Evolutionary conservation across 2,888 invertebrate species (phyloP).

Genomic region (Yponomeuta sedellus): DNA sequence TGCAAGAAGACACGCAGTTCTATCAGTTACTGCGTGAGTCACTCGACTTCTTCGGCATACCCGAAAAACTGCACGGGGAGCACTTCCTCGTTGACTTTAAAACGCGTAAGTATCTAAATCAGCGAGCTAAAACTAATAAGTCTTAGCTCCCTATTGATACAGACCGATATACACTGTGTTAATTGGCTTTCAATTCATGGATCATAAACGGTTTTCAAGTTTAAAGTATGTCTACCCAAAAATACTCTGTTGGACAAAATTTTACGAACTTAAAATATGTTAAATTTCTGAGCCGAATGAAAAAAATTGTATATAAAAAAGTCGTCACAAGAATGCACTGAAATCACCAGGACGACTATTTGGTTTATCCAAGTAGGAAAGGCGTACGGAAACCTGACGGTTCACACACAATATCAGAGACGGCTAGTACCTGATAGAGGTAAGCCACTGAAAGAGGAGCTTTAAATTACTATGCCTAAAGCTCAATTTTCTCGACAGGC

Average conservation of each 20-base stretch:
- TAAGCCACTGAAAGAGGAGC: not conserved
- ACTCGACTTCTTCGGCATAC: conserved; percentile 97
- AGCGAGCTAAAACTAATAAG: not conserved
- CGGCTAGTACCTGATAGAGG: too few species aligned
- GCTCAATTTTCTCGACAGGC: conserved; percentile 72
- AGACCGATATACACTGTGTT: too few species aligned
- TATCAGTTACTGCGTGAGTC: conserved; percentile 96
- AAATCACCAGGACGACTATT: too few species aligned
- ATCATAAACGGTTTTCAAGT: not conserved
- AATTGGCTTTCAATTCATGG: too few species aligned
- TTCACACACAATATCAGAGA: too few species aligned
- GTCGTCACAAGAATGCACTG: too few species aligned
- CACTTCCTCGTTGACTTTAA: conserved; percentile 98
- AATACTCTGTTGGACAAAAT: too few species aligned
- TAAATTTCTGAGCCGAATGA: too few species aligned
- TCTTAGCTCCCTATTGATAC: not conserved
- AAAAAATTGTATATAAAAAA: too few species aligned
- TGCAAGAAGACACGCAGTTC: conserved; percentile 98
- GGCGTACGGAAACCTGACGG: too few species aligned
- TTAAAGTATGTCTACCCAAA: not conserved
- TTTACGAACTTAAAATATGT: too few species aligned
- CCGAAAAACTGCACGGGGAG: conserved; percentile 90
- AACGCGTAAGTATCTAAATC: conserved; percentile 85
- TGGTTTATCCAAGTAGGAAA: too few species aligned
- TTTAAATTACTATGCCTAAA: not conserved